Base-by-base conservation (phyloP, 2,888 invertebrate genomes). In the Congeria kusceri region DNA sequence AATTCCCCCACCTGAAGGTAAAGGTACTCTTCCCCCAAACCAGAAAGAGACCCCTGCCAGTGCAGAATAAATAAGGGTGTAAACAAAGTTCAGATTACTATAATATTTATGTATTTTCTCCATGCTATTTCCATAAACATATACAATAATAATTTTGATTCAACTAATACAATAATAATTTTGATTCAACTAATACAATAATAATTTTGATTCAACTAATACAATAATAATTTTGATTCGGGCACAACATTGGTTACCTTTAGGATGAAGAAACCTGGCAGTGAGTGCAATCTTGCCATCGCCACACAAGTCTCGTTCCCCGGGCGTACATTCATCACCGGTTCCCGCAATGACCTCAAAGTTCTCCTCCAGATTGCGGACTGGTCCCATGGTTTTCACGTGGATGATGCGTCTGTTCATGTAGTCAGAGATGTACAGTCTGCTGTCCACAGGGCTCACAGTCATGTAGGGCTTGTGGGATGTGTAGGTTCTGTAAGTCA, bases 381-480 rank as follows among this genome's bases (percentile, higher is more conserved):
- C 91, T 9, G 92, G 89, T 20, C 92, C 93, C 92, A 93, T 93
- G n/a, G 92, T 92, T 75, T 92, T 92, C n/a, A 93, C 91, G 23
- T 90, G 86, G 63, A 93, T 89, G 53, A 93, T 89, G 66, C 88
- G 86, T 64, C 90, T 84, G 49, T 86, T 89, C 88, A 91, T 98
- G 44, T 98, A 98, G 94, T 99, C 98, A 58, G 99, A 98, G 89
- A 99, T 97, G 94, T 98, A 99, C 66, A 99, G 95, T 92, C 97
- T 96, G 11, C 98, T 98, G 93, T 99, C 98, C 39, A 98, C 97
- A 29, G 99, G 99, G 65, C 98, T 98, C 64, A 99, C 97, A 72
- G 98, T 97, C 92, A 99, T 95, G 94, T 98, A 98, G 93, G 99
- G 99, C 92, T 98, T 98, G 94, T 99, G 98, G 32, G 98, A 97